Base-by-base conservation (phyloP, 2,888 invertebrate species). In the Eilema griseolum region DNA sequence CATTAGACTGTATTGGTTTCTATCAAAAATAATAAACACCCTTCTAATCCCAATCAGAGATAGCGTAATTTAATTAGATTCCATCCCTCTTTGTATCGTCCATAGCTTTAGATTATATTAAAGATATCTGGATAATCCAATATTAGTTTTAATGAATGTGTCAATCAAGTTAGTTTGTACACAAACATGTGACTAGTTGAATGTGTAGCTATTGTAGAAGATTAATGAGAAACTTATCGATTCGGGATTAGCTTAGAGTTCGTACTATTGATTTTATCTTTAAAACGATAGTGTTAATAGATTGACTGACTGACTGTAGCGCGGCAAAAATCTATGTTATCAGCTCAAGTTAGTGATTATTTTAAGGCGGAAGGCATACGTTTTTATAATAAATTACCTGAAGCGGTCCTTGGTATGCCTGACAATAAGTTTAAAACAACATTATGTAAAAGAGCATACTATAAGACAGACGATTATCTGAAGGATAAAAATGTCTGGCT, bases 71-170 rank as follows among this genome's bases (percentile, higher is more conserved):
- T 69, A 76, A 79, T 77, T 77, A 68, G 57, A 70, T 67, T 73
- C 41, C 70, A 69, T 73, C 77, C 71, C 75, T 68, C 37, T 14
- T 11, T 76, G 67, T 86, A 86, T 85, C 82, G n/a, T 81, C 78
- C 76, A 72, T 85, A 79, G 80, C 28, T 79, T 77, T 73, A 89
- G 93, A 94, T 94, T 91, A 89, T 77, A 94, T 93, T 92, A 90
- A 80, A 87, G 94, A 94, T 94, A 93, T 79, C 72, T 66, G 85
- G 88, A 89, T 94, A 89, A 94, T 90, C 93, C 87, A 63, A 81
- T 87, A 89, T 93, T 90, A 91, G 88, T 89, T 89, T 86, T 91
- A 92, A 93, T 88, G 91, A 91, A 89, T 81, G 85, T 90, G 93
- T 90, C 94, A 92, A 90, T 94, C 93, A 92, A 60, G 62, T 62